Conservation (phyloP, 1,140 invertebrate species). For the Bombus picipes region DNA sequence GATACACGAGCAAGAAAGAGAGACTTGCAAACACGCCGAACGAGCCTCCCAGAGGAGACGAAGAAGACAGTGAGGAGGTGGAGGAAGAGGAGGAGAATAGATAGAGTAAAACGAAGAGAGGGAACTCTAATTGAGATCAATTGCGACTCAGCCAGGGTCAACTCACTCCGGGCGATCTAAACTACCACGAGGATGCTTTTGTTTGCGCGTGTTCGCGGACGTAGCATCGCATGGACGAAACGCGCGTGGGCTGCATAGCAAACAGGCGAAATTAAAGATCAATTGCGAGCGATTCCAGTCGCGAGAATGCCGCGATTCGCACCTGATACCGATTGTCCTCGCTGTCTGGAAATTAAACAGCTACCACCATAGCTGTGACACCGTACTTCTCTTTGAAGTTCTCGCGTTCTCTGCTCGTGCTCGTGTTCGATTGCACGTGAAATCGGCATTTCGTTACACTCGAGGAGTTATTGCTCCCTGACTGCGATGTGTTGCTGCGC, state of each 20-base stretch:
- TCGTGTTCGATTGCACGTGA: neutral
- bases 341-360: slow-evolving; percentile 10
- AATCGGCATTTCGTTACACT: neutral
- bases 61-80: neutral
- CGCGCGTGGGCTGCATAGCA: slow-evolving; percentile 63
- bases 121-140: slow-evolving; percentile 79
- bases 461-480: too few relatives aligned
- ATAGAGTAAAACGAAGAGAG: slow-evolving; percentile 41
- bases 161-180: slow-evolving; percentile 64
- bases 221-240: slow-evolving; percentile 46
- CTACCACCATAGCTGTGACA: neutral
- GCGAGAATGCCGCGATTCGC: slow-evolving; percentile 60
- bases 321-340: slow-evolving; percentile 27
- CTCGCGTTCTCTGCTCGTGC: neutral
- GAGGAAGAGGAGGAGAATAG: neutral
- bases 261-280: slow-evolving; percentile 69
- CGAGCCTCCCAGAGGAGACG: neutral
- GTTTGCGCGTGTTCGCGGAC: slow-evolving; percentile 47
- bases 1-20: neutral
- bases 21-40: neutral
- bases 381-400: neutral
- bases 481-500: too few relatives aligned
- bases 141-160: slow-evolving; percentile 78
- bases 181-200: slow-evolving; percentile 52
- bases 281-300: slow-evolving; percentile 58